Conservation (phyloP, 1,140 invertebrate genomes). For the Globodera rostochiensis region DNA sequence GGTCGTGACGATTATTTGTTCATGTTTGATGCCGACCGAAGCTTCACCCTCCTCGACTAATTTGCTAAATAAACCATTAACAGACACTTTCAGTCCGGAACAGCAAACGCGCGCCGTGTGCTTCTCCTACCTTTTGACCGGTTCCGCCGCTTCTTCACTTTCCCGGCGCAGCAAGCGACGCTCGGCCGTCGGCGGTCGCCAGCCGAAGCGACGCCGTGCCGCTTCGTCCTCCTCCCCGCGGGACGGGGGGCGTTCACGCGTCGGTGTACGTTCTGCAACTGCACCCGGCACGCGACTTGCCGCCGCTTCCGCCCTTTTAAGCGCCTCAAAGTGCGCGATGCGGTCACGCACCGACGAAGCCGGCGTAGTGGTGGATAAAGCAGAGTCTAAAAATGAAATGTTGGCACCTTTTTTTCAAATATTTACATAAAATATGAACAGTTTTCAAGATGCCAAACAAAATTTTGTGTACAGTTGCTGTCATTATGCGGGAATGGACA, state of each 20-base stretch:
- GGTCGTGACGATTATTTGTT: neutral
- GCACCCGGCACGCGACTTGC: neutral
- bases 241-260: neutral
- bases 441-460: too few species aligned
- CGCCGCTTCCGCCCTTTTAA: constrained; percentile 25
- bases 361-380: constrained; percentile 1
- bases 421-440: too few species aligned
- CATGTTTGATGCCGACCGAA: neutral
- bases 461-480: too few species aligned
- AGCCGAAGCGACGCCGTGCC: constrained; percentile 18
- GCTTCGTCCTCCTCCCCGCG: constrained; percentile 17
- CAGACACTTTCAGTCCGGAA: too few species aligned
- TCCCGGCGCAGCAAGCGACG: neutral
- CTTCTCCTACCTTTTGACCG: neutral
- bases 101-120: too few species aligned
- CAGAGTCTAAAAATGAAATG: neutral
- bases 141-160: neutral
- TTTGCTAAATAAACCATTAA: neutral
- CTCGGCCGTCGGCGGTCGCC: constrained; percentile 12
- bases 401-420: too few species aligned
- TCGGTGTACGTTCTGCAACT: neutral
- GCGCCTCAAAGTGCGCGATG: constrained; percentile 39
- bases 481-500: too few species aligned
- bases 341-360: constrained; percentile 34
- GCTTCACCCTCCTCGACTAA: neutral